Evolutionary conservation across 2,113 vertebrate species (phyloP), one percentile per base, ranked within the genome.

Genomic region (Castor canadensis): DNA sequence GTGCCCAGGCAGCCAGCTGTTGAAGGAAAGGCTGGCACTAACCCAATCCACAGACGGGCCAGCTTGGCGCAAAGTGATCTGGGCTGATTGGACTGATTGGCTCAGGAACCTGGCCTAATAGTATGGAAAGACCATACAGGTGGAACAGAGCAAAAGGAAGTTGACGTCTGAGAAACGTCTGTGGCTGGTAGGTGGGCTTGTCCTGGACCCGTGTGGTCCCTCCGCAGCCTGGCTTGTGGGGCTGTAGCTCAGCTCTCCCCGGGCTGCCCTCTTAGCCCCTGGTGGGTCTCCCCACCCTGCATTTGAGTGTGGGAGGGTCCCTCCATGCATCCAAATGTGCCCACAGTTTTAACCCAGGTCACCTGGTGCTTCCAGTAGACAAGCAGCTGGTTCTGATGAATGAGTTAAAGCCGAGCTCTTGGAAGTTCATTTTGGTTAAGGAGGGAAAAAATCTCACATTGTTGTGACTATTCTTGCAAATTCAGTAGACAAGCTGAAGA

Each of bases 401-500:
- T n/a, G n/a, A n/a, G n/a, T n/a, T n/a, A n/a, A n/a, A 30, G 16
- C 35, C 35, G 52, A 71, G 43, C 56, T 93, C 91, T 76, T 79
- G 60, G 3, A 69, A 83, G 9, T 56, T 77, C 7, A 30, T 67
- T 85, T 67, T 35, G 67, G 30, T 16, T 9, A 86, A n/a, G n/a
- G 72, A n/a, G 16, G 20, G 35, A 79, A 83, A 66, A 47, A 22
- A 19, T 35, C 32, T 32, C 38, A 77, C 26, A 10, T 17, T 56
- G 26, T 45, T 45, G 28, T 67, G 35, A 90, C 77, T 45, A 35
- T 60, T 35, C 75, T 83, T 54, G 30, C 6, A 87, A 54, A 87
- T 75, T 83, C 49, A 40, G 45, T 84, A 64, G 66, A 52, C 73
- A 87, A 71, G 56, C 13, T 20, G 54, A 71, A 95, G 52, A 60